Conservation (phyloP, 1,140 invertebrate genomes). For the Micrasema longulum region DNA sequence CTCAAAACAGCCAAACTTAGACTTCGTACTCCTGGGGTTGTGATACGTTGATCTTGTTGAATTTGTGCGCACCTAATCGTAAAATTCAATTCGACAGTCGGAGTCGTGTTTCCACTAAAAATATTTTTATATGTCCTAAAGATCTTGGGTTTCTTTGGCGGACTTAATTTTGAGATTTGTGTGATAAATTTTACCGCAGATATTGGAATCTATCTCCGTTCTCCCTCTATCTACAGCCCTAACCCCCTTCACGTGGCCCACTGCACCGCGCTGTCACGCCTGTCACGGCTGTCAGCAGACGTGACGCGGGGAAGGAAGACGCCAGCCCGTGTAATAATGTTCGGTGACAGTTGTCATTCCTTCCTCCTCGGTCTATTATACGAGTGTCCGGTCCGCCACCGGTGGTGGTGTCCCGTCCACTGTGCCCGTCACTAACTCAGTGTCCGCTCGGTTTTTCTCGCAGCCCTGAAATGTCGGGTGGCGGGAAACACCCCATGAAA, state of each 20-base stretch:
- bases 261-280: conserved; percentile 26
- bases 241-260: not conserved
- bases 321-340: conserved; percentile 50
- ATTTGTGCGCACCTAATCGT: too few species aligned
- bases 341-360: conserved; percentile 52
- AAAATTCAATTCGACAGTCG: too few species aligned
- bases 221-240: not conserved
- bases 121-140: not conserved
- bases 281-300: conserved; percentile 34
- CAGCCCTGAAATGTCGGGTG: too few species aligned
- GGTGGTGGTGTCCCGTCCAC: conserved; percentile 27
- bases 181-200: not conserved
- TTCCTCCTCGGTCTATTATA: conserved; percentile 22
- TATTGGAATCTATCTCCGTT: not conserved
- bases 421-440: conserved; percentile 37
- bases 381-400: not conserved
- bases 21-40: too few species aligned
- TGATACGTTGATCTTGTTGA: too few species aligned
- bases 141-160: not conserved
- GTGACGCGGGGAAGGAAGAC: conserved; percentile 50
- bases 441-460: conserved; percentile 35
- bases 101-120: too few species aligned
- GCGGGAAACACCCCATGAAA: not conserved
- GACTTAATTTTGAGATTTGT: not conserved
- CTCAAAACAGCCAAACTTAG: too few species aligned